Evolutionary conservation across 2,888 invertebrate species (phyloP), one percentile per base, ranked within the genome.

Genomic region (Spisula solida): DNA sequence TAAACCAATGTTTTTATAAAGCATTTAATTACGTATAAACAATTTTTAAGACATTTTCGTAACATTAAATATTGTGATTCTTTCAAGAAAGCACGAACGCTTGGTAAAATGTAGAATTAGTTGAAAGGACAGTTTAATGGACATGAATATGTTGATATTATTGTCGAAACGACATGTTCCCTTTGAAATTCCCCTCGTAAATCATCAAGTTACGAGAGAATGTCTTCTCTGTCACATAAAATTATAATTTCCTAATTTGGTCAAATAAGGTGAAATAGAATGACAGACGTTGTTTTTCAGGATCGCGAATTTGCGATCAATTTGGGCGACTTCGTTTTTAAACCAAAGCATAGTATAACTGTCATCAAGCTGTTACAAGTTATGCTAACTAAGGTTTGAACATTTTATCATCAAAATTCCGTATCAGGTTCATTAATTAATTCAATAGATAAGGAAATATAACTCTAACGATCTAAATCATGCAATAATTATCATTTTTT

Each of bases 121-220:
- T 86, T 70, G 81, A 81, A 86, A 86, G 81, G 86, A 86, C 86
- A 86, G 86, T 86, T 86, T 86, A 81, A 86, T 86, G 66, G 66
- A 31, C 81, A 88, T 51, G 47, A 81, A 86, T 81, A 86, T 82
- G 82, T 83, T 60, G 66, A 83, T 87, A 83, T 83, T 47, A 87
- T 79, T 80, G 86, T 70, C 4, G 20, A 14, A n/a, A 31, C 31
- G 85, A 86, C 83, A 80, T 89, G 82, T 86, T 86, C 81, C 75
- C 88, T 89, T 89, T 89, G 88, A 89, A 86, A 89, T 48, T 48
- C 31, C 29, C 34, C 60, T 56, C 82, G 80, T 82, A 89, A 88
- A 85, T 85, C 81, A 80, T 83, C 31, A 51, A 20, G 80, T 89
- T 89, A 89, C 88, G 83, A 89, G 83, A 83, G 83, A 48, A 41